Evolutionary conservation across 2,797 vertebrate species (phyloP), one percentile per base, ranked within the genome.

Genomic region (Characodon lateralis): DNA sequence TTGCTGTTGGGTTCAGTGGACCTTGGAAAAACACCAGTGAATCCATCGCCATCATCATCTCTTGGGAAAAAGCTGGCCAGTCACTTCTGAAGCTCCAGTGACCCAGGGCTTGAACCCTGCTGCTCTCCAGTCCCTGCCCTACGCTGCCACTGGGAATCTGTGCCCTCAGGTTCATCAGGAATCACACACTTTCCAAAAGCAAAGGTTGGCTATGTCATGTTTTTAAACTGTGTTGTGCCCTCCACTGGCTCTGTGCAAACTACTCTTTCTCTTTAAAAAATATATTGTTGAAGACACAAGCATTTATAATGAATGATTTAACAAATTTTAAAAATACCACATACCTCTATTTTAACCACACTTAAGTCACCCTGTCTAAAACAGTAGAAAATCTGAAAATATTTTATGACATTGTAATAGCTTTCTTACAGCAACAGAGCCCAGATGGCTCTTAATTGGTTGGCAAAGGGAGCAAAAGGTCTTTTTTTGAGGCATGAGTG

Each of bases 371-470:
- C n/a, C 71, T 50, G 80, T 87, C 59, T 73, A 86, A 80, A 87
- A 84, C 68, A 79, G 78, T 26, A 73, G 74, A 63, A 68, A 77
- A 79, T 85, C 83, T 80, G 41, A 84, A 84, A 91, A 88, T 78
- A 78, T 26, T 82, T 90, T 90, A 84, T 92, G 76, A 84, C 87
- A 87, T 83, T 83, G 71, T 82, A 84, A 88, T 90, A 82, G 89
- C 78, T 89, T 88, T 89, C 83, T 87, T 82, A 83, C 95, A 95
- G 96, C 95, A 94, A 95, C 87, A 85, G 85, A 92, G 91, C 95
- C 96, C 96, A 97, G 97, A 97, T 98, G 97, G 97, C 94, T 96
- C 95, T 97, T 98, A 98, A 98, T 97, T 98, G 97, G 97, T 95
- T 97, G 96, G 96, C 96, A 96, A 96, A 96, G 93, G 96, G 96